phyloP scores from a whole-genome alignment of 2,113 vertebrate species.

The Zapornia atra region DNA sequence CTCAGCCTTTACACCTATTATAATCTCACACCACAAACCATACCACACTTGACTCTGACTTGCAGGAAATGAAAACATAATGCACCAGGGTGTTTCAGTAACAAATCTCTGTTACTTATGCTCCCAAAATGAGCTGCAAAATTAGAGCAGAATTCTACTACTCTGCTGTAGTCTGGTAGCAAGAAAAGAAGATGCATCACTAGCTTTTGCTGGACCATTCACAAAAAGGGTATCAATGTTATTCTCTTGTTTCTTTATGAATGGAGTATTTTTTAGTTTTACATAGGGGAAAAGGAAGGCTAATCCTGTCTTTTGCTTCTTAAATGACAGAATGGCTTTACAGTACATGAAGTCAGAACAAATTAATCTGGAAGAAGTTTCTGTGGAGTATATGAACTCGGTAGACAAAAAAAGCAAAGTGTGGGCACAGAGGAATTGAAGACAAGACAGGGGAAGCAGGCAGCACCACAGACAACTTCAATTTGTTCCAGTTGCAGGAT shows the following conservation, averaged over 20 bases:
- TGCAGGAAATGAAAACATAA: background rate
- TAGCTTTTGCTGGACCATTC: background rate
- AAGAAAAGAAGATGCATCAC: background rate
- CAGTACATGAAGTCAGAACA: background rate
- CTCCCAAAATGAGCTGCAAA: background rate
- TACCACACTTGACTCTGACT: background rate
- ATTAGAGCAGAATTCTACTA: background rate
- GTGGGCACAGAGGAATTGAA: background rate
- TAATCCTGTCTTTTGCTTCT: background rate
- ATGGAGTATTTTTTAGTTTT: background rate
- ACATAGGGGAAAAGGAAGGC: background rate
- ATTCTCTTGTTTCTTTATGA: background rate
- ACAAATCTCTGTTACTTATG: background rate
- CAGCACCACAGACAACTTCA: conserved; percentile 4
- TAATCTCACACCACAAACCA: background rate
- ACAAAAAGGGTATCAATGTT: background rate
- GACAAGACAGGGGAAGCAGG: background rate
- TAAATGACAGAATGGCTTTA: background rate
- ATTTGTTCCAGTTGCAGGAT: conserved; percentile 3
- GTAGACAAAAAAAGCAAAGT: background rate
- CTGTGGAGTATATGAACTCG: background rate
- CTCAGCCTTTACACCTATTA: background rate
- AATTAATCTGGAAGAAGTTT: background rate
- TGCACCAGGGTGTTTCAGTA: background rate
- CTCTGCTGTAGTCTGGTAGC: background rate